phyloP scores from a whole-genome alignment of 2,797 vertebrate genomes.

The Microhierax caerulescens region DNA sequence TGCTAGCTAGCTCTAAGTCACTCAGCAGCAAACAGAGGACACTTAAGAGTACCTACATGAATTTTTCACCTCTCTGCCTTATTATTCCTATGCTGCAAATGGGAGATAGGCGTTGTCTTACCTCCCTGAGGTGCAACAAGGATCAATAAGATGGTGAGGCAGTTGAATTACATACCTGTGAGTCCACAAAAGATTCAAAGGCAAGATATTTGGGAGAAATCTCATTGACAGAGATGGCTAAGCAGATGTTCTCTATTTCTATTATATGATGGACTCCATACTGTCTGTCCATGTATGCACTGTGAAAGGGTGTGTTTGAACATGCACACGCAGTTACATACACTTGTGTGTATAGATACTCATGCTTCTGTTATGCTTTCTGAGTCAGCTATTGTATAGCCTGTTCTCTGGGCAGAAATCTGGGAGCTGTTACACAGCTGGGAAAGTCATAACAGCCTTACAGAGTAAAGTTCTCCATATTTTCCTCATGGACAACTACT shows the following conservation, averaged over 20 bases:
- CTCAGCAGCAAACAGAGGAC: neutral
- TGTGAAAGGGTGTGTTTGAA: neutral
- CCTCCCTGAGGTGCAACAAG: neutral
- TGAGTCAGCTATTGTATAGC: neutral
- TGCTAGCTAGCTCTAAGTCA: neutral
- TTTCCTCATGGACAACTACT: neutral
- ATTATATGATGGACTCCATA: neutral
- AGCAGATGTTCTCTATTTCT: neutral
- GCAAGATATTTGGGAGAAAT: neutral
- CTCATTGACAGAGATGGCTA: neutral
- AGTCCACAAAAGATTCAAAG: neutral
- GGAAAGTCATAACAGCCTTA: neutral
- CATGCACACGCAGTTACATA: neutral
- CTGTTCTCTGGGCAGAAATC: neutral
- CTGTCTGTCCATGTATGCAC: neutral
- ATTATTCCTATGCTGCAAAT: neutral
- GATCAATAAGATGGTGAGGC: neutral
- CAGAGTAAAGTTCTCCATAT: neutral
- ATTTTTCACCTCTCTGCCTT: neutral
- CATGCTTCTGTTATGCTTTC: neutral
- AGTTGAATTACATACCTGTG: neutral
- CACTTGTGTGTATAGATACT: neutral
- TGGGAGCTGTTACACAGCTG: neutral
- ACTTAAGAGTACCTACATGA: neutral
- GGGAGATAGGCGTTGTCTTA: neutral